Evolutionary conservation across 2,888 invertebrate genomes (phyloP), one percentile per base, ranked within the genome.

Genomic region (Nephrocerus scutellatus): DNA sequence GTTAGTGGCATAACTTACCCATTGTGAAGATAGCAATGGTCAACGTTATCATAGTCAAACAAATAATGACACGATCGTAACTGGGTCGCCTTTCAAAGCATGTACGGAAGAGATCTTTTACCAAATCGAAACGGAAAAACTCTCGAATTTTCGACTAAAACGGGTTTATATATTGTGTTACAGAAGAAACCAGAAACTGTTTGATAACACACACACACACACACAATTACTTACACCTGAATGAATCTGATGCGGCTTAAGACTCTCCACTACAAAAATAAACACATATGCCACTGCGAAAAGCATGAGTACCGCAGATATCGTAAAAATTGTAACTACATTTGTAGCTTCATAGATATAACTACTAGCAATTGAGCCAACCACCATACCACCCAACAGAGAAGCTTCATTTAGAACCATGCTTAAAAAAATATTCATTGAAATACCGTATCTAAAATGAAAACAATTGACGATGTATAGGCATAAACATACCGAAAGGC

Each of bases 381-480:
- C 39, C 39, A 83, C 70, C 45, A 76, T 67, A 10, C 84, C 84
- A 1, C 73, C 54, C 31, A 74, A 74, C 15, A 80, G 63, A 0
- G 73, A 62, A 1, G 73, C 75, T 54, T 82, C 79, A 45, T 82
- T 59, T 23, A 77, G 51, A 3, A 75, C 76, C 75, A 81, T 77
- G 61, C 82, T 80, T 60, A 24, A 70, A 47, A 47, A 47, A n/a
- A n/a, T n/a, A n/a, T 25, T n/a, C 3, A 34, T 15, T 31, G 10
- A n/a, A 23, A 19, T 15, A 26, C 4, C 22, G 9, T 20, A 29
- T 20, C 24, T 21, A 16, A n/a, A 4, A 35, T 6, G 9, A 19
- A 14, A 6, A 2, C 2, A 6, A 38, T 6, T 12, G 7, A 10
- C 28, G 7, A 28, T 8, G 7, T 10, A 28, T 7, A 28, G n/a